Conservation (phyloP, 2,888 invertebrate species). For the Leptogaster cylindrica region DNA sequence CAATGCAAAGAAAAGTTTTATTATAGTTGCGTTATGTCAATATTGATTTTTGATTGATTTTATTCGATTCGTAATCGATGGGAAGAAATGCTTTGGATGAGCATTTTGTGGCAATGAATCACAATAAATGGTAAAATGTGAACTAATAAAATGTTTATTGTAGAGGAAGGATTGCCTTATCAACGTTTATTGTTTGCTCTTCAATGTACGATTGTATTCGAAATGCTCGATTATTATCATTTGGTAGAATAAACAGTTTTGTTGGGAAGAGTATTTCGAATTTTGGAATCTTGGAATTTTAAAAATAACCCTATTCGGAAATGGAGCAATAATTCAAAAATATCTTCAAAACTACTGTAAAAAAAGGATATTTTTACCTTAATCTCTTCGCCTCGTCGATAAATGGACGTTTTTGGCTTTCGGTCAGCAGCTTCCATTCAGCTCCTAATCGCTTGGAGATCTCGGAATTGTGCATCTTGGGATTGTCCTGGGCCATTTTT, state of each 20-base stretch:
- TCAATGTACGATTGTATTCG: too few species aligned
- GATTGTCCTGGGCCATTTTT: constrained; percentile 93
- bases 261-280: too few species aligned
- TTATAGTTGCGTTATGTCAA: constrained; percentile 26
- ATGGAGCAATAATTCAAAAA: too few species aligned
- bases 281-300: too few species aligned
- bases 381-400: constrained; percentile 94
- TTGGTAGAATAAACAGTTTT: too few species aligned
- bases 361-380: constrained; percentile 57
- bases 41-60: constrained; percentile 15
- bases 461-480: constrained; percentile 90
- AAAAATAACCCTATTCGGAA: too few species aligned
- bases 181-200: neutral
- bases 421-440: constrained; percentile 90
- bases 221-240: too few species aligned
- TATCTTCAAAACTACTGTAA: neutral
- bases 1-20: constrained; percentile 16
- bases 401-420: constrained; percentile 89
- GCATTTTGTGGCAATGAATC: constrained; percentile 26
- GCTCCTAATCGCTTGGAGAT: constrained; percentile 91
- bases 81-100: constrained; percentile 10
- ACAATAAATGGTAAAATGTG: constrained; percentile 12
- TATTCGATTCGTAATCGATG: neutral
- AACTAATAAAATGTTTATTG: constrained; percentile 21
- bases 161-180: constrained; percentile 14